These are phyloP conservation scores for Heliconius hermathena DNA, from an alignment of 1,140 invertebrate genomes.

Conservation along the genomic window DNA sequence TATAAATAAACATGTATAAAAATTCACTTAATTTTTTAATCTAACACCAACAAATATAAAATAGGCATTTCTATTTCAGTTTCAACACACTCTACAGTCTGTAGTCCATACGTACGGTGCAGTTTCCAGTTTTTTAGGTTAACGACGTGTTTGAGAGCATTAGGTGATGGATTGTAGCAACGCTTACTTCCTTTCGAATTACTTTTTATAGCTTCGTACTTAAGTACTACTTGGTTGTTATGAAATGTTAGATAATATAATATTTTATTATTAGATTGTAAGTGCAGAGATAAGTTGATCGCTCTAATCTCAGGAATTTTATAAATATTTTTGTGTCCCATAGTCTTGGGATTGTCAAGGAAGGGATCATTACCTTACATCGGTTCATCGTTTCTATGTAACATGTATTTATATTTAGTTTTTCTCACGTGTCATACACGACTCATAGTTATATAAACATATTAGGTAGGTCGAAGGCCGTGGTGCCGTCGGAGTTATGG, in stretches of 20 bases:
- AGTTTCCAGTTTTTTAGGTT: conserved; percentile 28
- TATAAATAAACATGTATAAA: background rate
- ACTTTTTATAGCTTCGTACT: background rate
- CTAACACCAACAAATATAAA: background rate
- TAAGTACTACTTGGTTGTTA: background rate
- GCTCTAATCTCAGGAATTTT: background rate
- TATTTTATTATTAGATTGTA: background rate
- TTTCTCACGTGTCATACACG: too few relatives aligned
- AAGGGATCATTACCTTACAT: too few relatives aligned
- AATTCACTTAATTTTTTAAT: background rate
- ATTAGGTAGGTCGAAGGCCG: too few relatives aligned
- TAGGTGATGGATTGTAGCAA: conserved; percentile 25
- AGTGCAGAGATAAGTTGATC: background rate
- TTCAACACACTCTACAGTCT: background rate
- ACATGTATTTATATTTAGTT: too few relatives aligned
- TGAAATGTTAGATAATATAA: background rate
- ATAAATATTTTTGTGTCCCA: too few relatives aligned
- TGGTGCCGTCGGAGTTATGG: too few relatives aligned
- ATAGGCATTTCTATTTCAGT: conserved; percentile 15
- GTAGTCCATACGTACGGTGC: background rate
- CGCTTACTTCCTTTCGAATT: conserved; percentile 17
- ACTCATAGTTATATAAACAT: too few relatives aligned
- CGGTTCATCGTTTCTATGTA: too few relatives aligned
- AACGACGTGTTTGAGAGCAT: conserved; percentile 29
- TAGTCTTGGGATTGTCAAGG: too few relatives aligned